phyloP scores from a whole-genome alignment of 2,797 vertebrate species.

The Thripadectes ignobilis region DNA sequence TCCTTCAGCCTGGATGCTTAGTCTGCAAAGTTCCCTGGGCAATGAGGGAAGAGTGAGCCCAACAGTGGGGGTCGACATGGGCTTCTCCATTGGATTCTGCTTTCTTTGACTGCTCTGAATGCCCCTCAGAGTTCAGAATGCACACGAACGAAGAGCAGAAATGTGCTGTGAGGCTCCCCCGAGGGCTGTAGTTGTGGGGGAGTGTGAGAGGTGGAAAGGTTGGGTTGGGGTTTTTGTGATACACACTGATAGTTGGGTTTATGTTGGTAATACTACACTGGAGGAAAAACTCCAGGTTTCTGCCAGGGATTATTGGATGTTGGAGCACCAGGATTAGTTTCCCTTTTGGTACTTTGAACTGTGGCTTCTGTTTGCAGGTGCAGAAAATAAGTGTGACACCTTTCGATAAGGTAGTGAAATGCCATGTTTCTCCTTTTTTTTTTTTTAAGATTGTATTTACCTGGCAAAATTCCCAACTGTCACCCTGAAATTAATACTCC shows the following conservation, averaged over 20 bases:
- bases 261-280: neutral
- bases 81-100: neutral
- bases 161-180: neutral
- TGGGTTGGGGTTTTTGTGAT: neutral
- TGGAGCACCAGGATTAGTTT: neutral
- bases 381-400: neutral
- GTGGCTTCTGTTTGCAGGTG: neutral
- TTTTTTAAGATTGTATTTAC: neutral
- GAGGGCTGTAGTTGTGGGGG: neutral
- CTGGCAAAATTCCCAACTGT: neutral
- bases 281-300: neutral
- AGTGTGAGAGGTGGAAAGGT: rapidly evolving
- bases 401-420: neutral
- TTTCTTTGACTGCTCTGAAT: neutral
- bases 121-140: neutral
- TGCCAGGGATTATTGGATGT: neutral
- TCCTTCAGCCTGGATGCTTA: neutral
- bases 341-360: neutral
- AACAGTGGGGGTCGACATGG: rapidly evolving
- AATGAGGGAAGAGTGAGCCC: neutral
- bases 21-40: neutral
- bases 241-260: neutral
- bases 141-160: neutral
- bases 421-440: neutral
- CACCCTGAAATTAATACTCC: slow-evolving; percentile 17